Conservation (phyloP, 1,140 invertebrate genomes). For the Procambarus clarkii region DNA sequence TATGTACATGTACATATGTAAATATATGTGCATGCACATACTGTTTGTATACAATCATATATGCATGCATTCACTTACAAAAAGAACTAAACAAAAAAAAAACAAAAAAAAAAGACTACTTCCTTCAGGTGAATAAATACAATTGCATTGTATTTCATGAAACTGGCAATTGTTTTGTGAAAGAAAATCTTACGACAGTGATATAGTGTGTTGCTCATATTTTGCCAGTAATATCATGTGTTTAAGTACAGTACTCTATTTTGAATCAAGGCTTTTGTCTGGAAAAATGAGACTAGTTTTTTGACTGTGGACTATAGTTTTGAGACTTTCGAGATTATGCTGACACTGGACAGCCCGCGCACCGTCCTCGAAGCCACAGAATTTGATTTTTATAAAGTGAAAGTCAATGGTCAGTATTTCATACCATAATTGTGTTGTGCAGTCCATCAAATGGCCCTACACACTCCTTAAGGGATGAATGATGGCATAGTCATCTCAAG, state of each 20-base stretch:
- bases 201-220: neutral
- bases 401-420: slow-evolving; percentile 46
- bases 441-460: neutral
- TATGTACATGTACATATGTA: neutral
- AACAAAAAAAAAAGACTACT: no score
- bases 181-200: neutral
- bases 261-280: neutral
- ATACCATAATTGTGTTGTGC: neutral
- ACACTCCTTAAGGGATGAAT: neutral
- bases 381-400: neutral
- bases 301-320: slow-evolving; percentile 4
- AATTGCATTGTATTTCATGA: neutral
- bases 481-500: neutral
- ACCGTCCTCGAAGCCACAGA: slow-evolving; percentile 37
- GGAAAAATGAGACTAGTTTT: neutral
- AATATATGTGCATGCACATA: neutral
- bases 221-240: neutral
- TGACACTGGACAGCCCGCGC: slow-evolving; percentile 8
- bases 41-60: no score
- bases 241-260: neutral
- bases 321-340: neutral
- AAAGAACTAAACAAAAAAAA: neutral
- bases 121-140: neutral
- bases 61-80: neutral
- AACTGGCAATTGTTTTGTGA: neutral